Percentiles rank a stretch among this genome's conserved stretches.
These are phyloP conservation scores for Castor canadensis DNA, from an alignment of 2,113 vertebrate species.

Conservation along the genomic window DNA sequence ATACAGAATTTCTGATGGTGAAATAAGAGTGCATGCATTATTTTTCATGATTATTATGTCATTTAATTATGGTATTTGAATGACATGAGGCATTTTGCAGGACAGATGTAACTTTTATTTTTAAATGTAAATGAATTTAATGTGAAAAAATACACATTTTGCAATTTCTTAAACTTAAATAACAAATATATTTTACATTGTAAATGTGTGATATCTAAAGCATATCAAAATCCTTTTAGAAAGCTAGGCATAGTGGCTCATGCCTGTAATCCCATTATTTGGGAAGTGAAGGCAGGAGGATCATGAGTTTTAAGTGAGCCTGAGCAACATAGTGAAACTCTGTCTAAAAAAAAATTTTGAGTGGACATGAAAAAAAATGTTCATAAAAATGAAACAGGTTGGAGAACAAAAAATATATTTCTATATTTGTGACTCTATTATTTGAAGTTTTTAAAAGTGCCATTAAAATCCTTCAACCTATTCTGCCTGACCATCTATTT, in stretches of 20 bases:
- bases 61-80: neutral
- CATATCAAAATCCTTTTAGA: neutral
- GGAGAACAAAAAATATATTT: neutral
- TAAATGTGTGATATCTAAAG: neutral
- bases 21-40: conserved; percentile 6
- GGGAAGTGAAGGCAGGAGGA: no score
- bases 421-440: neutral
- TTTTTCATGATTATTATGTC: neutral
- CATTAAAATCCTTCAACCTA: neutral
- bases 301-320: no score
- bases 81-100: neutral
- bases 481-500: conserved; percentile 30
- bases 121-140: neutral
- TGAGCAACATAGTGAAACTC: no score
- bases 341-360: neutral
- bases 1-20: neutral
- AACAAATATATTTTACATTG: neutral
- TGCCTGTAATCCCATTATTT: no score
- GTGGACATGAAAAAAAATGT: neutral
- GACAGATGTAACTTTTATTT: neutral
- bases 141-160: neutral
- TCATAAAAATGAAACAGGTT: neutral
- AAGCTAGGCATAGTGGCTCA: no score
- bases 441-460: neutral
- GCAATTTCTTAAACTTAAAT: neutral